These are phyloP conservation scores for Myrmophylax atrothorax DNA, from an alignment of 2,113 vertebrate species.

Conservation along the genomic window DNA sequence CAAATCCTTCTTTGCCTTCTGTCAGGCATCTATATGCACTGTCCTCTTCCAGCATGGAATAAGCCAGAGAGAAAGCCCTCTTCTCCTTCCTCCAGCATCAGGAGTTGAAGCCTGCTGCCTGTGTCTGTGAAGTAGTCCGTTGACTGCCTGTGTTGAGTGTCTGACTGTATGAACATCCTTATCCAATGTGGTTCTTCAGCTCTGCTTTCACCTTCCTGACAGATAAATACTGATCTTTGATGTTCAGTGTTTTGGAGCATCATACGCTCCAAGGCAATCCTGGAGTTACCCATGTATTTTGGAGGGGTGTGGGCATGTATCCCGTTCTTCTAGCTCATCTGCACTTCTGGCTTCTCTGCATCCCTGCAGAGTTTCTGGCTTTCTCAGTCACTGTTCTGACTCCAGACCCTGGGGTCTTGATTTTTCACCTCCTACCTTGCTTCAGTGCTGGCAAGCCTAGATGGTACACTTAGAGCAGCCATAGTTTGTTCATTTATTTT, in stretches of 20 bases:
- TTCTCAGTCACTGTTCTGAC: neutral
- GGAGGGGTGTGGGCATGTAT: neutral
- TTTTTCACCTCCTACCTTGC: neutral
- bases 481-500: neutral
- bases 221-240: neutral
- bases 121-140: neutral
- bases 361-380: neutral
- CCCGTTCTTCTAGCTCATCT: neutral
- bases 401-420: neutral
- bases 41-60: neutral
- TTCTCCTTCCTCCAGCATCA: neutral
- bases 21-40: neutral
- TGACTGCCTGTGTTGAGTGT: neutral
- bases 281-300: neutral
- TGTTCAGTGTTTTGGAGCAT: neutral
- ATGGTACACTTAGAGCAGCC: neutral
- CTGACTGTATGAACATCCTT: neutral
- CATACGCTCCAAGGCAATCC: neutral
- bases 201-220: neutral
- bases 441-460: neutral
- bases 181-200: neutral
- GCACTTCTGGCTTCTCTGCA: neutral
- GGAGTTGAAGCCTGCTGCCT: neutral
- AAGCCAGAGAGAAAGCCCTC: neutral
- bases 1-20: neutral